A percentile compares a stretch with the other conserved stretches of the same genome.
Evolutionary conservation across 1,140 invertebrate genomes (phyloP).

Genomic region (Ridgeia piscesae): DNA sequence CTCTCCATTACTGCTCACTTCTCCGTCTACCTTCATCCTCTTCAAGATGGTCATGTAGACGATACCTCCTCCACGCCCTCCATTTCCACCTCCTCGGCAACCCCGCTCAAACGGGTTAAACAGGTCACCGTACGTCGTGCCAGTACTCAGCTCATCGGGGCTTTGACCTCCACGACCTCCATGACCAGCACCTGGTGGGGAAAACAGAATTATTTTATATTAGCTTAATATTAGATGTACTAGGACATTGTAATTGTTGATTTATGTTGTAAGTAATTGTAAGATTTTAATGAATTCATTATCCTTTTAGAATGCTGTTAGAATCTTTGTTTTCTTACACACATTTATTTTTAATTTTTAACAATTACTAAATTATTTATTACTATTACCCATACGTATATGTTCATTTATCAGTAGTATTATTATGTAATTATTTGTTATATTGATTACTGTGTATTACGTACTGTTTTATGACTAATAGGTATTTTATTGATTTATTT

Average conservation of each 20-base stretch:
- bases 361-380: no score
- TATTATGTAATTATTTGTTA: no score
- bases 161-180: slow-evolving; percentile 42
- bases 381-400: no score
- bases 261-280: not conserved
- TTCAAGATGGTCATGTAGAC: slow-evolving; percentile 36
- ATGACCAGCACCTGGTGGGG: slow-evolving; percentile 41
- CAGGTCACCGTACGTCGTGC: slow-evolving; percentile 36
- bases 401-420: no score
- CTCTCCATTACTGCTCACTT: slow-evolving; percentile 39
- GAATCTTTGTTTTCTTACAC: not conserved
- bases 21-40: slow-evolving; percentile 40
- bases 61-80: slow-evolving; percentile 38
- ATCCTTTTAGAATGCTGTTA: not conserved
- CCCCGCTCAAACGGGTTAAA: slow-evolving; percentile 40
- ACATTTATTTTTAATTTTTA: no score
- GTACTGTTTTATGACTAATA: no score
- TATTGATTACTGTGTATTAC: no score
- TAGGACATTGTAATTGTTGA: not conserved
- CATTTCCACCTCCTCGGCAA: slow-evolving; percentile 31
- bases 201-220: not conserved
- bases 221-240: not conserved
- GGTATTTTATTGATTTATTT: no score
- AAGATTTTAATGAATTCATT: not conserved
- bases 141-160: slow-evolving; percentile 29